These are phyloP conservation scores for Caenorhabditis japonica DNA, from an alignment of 2,888 invertebrate genomes.

Conservation along the genomic window DNA sequence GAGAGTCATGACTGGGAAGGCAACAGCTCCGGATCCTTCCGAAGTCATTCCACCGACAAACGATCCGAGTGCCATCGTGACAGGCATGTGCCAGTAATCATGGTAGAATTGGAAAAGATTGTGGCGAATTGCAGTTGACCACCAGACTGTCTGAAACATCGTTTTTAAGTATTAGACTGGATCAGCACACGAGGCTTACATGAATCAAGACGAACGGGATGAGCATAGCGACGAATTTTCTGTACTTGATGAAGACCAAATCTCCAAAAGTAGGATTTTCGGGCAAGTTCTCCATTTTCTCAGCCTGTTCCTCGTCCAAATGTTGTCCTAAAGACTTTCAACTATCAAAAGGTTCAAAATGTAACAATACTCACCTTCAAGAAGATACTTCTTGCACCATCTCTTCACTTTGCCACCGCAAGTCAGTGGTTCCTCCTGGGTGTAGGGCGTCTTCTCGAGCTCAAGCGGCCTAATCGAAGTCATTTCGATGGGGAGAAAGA, in stretches of 20 bases:
- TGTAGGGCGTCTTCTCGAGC: conserved; percentile 49
- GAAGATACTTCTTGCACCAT: conserved; percentile 61
- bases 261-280: conserved; percentile 61
- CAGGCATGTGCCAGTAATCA: conserved; percentile 75
- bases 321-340: conserved; percentile 61
- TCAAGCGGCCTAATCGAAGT: conserved; percentile 50
- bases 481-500: too few relatives aligned
- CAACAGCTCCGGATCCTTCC: conserved; percentile 74
- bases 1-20: conserved; percentile 75
- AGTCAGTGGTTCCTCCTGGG: conserved; percentile 48
- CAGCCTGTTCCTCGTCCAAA: conserved; percentile 60
- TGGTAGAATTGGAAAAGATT: conserved; percentile 71
- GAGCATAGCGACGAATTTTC: conserved; percentile 67
- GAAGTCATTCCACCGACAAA: conserved; percentile 75
- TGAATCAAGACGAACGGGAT: conserved; percentile 68
- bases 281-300: conserved; percentile 57
- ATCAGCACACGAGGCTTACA: conserved; percentile 35
- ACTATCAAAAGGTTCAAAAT: neutral
- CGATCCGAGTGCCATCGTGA: conserved; percentile 77
- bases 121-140: conserved; percentile 71
- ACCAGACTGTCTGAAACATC: conserved; percentile 72
- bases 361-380: conserved; percentile 49
- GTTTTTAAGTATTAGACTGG: neutral
- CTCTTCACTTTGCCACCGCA: conserved; percentile 54
- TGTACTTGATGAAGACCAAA: conserved; percentile 64